Base-by-base conservation (phyloP, 2,888 invertebrate species). In the Drosophila lacicola region DNA sequence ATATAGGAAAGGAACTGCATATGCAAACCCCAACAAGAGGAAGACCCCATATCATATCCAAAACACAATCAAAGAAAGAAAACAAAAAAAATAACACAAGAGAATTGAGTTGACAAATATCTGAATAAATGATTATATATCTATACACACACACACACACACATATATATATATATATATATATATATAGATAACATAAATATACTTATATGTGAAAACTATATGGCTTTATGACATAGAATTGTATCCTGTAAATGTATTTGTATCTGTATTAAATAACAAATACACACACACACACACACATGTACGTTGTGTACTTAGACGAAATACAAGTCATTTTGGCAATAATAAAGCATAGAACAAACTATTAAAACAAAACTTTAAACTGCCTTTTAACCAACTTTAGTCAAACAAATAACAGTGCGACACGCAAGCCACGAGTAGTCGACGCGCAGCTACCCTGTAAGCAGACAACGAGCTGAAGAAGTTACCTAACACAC, bases 341-440 rank as follows among this genome's bases (percentile, higher is more conserved):
- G 78, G 83, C 83, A 88, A 80, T 78, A 89, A 82, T 81, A 84
- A 86, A 83, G 75, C 70, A 73, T 76, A 84, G 78, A 69, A 36
- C 66, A 71, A 77, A 74, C 25, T 68, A 57, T 69, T 56, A 19
- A 53, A 51, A 42, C 4, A 47, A 25, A 46, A 8, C 8, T 33
- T 25, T 29, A 17, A 14, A 29, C 8, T 29, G 9, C 3, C 14
- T 51, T 37, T 29, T 14, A 4, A 14, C 47, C 14, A 4, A n/a
- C 21, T 33, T 50, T 4, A 14, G 8, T 50, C 11, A n/a, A 50
- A 21, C 13, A 1, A 47, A 14, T 3, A 5, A 14, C 11, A 9
- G 4, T 2, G 33, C 14, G 10, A 13, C 2, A 10, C 1, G 33
- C 14, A 10, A 42, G 2, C 3, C 1, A 5, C 2, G 1, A 11